Evolutionary conservation across 2,113 vertebrate genomes (phyloP).

Genomic region (Tenrec ecaudatus): DNA sequence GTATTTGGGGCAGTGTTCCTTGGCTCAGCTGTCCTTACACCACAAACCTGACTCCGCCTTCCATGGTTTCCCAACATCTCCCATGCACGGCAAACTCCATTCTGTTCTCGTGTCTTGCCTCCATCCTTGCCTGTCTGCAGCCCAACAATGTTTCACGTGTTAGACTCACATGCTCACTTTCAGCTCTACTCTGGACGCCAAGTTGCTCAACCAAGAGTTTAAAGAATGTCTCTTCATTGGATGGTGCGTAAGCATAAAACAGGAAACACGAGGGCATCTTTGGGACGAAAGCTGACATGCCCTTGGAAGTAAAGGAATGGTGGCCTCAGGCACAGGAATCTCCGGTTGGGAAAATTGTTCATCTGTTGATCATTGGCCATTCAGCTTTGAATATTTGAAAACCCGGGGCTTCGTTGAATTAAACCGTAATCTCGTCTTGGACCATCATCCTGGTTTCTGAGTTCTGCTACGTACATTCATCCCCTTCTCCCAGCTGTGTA

Average conservation of each 20-base stretch:
- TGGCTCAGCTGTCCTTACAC: background rate
- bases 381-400: background rate
- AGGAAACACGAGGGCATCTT: background rate
- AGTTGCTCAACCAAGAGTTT: background rate
- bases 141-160: background rate
- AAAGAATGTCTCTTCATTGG: background rate
- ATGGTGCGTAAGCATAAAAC: background rate
- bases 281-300: constrained; percentile 16
- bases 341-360: background rate
- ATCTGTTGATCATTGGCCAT: background rate
- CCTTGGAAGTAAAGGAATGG: background rate
- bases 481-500: background rate
- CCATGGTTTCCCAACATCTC: background rate
- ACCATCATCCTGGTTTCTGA: background rate
- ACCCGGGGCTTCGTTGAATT: background rate
- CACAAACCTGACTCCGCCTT: background rate
- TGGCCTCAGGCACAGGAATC: background rate
- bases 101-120: background rate
- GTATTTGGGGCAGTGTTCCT: background rate
- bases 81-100: background rate
- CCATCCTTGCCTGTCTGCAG: background rate
- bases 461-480: background rate
- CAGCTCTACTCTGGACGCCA: background rate
- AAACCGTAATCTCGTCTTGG: background rate
- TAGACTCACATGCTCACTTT: background rate